These are phyloP conservation scores for Pollenia amentaria DNA, from an alignment of 2,888 invertebrate genomes.

Conservation along the genomic window DNA sequence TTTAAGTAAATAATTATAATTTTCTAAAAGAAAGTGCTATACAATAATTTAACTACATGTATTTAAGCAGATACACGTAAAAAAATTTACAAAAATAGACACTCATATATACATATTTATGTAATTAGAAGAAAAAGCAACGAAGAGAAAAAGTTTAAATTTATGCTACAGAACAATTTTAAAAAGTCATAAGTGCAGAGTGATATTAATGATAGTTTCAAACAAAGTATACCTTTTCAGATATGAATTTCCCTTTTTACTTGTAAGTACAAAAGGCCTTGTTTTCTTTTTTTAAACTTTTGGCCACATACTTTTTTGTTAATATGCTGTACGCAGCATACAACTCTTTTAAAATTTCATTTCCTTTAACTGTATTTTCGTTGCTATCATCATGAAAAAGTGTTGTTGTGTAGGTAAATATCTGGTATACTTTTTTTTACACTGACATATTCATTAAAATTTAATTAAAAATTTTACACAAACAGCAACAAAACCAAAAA, in stretches of 20 bases:
- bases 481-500: too few relatives aligned
- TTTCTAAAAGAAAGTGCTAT: neutral
- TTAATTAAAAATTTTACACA: constrained; percentile 65
- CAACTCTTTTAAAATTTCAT: too few relatives aligned
- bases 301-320: neutral
- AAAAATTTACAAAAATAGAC: neutral
- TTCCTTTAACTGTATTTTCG: neutral
- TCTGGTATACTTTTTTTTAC: neutral
- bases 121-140: neutral
- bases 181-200: neutral
- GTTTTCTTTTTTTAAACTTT: neutral
- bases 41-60: neutral
- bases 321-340: neutral
- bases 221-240: too few relatives aligned
- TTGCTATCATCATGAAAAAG: constrained; percentile 31
- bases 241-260: neutral
- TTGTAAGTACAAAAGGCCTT: neutral
- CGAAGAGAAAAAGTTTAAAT: neutral
- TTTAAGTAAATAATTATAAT: constrained; percentile 40
- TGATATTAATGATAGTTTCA: too few relatives aligned
- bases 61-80: neutral
- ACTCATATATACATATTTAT: neutral
- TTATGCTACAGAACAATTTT: neutral
- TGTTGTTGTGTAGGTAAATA: constrained; percentile 1
- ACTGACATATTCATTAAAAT: constrained; percentile 64